These are phyloP conservation scores for Acanthurus leucopareius DNA, from an alignment of 2,797 vertebrate genomes.

Conservation along the genomic window DNA sequence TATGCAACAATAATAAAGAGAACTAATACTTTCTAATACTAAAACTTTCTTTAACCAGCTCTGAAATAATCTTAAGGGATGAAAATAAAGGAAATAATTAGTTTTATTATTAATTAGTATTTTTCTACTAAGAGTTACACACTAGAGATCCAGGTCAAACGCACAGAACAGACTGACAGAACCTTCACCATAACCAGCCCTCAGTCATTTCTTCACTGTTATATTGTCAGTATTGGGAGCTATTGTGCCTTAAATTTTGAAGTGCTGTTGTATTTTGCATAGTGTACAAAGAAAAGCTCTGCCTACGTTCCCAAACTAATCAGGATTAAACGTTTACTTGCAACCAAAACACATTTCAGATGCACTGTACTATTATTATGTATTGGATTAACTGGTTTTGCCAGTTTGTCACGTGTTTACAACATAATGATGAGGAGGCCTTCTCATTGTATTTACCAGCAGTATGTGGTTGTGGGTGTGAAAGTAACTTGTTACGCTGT, in stretches of 20 bases:
- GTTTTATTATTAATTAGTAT: neutral
- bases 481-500: slow-evolving; percentile 37
- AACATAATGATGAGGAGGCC: slow-evolving; percentile 39
- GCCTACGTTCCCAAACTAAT: slow-evolving; percentile 13
- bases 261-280: slow-evolving; percentile 19
- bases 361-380: slow-evolving; percentile 21
- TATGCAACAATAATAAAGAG: neutral
- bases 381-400: slow-evolving; percentile 10
- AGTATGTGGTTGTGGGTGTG: slow-evolving; percentile 5
- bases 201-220: neutral
- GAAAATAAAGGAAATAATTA: neutral
- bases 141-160: neutral
- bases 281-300: slow-evolving; percentile 5
- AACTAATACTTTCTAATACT: neutral
- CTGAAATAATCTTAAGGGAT: neutral
- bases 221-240: neutral
- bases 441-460: slow-evolving; percentile 45
- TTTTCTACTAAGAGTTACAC: slow-evolving; percentile 26
- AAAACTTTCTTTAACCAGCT: slow-evolving; percentile 11
- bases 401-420: slow-evolving; percentile 58
- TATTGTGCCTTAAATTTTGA: slow-evolving; percentile 57
- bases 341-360: slow-evolving; percentile 20
- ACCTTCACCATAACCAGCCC: slow-evolving; percentile 10
- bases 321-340: slow-evolving; percentile 22
- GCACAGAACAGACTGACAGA: neutral